These are phyloP conservation scores for Gonioctena quinquepunctata DNA, from an alignment of 1,140 invertebrate species.

Conservation along the genomic window DNA sequence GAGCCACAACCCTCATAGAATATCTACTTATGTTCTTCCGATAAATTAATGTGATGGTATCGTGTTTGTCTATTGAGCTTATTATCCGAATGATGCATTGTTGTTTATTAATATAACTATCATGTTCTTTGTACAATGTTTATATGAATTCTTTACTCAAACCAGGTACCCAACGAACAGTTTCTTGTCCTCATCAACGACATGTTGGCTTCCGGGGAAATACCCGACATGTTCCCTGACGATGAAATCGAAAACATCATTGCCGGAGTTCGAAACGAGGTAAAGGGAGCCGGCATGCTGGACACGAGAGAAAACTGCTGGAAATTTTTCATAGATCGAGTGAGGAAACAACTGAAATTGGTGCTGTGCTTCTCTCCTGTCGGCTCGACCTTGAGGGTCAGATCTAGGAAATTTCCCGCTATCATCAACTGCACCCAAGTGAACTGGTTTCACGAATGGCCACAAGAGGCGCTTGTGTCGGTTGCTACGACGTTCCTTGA, in stretches of 20 bases:
- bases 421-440: slow-evolving; percentile 93
- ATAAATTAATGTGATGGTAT: too few relatives aligned
- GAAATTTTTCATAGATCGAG: slow-evolving; percentile 96
- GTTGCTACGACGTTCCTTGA: slow-evolving; percentile 88
- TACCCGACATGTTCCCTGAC: slow-evolving; percentile 92
- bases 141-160: too few relatives aligned
- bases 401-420: slow-evolving; percentile 93
- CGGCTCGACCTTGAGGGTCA: slow-evolving; percentile 85
- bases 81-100: too few relatives aligned
- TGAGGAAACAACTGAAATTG: slow-evolving; percentile 86
- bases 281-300: slow-evolving; percentile 80
- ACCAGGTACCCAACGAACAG: slow-evolving; percentile 82
- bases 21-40: too few relatives aligned
- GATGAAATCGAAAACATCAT: slow-evolving; percentile 97
- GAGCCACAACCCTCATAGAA: too few relatives aligned
- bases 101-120: too few relatives aligned
- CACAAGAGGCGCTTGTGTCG: slow-evolving; percentile 91
- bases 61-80: background rate
- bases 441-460: slow-evolving; percentile 99
- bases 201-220: slow-evolving; percentile 92
- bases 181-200: slow-evolving; percentile 96
- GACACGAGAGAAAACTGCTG: slow-evolving; percentile 96
- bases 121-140: too few relatives aligned
- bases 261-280: slow-evolving; percentile 83
- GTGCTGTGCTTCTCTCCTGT: slow-evolving; percentile 95